Evolutionary conservation across 2,888 invertebrate genomes (phyloP), one percentile per base, ranked within the genome.

Genomic region (Drosophila acutilabella): DNA sequence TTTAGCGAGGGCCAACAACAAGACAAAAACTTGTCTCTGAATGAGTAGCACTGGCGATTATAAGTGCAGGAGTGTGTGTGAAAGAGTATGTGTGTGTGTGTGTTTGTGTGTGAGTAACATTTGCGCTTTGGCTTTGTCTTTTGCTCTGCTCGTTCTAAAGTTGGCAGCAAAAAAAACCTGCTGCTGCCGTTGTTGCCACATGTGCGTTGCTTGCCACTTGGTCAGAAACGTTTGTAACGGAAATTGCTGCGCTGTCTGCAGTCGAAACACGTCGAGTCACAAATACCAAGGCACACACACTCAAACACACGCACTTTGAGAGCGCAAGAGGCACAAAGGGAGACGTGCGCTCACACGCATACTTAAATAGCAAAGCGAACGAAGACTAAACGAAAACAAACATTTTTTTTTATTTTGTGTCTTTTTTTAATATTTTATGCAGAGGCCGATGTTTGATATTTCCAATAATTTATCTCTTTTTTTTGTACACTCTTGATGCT

Each of bases 141-240:
- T 52, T 11, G 36, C 14, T 57, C 20, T 38, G 26, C 23, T 41
- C 50, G 73, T 81, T 81, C 75, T 77, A 60, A 74, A 81, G 76
- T 81, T 71, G 75, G 78, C 66, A 71, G 75, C 65, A 48, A 41
- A 79, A 79, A 79, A 79, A 77, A 72, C 81, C 74, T 81, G 61
- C 54, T 48, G 62, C 54, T 13, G 38, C 33, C 23, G 60, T 40
- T 36, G 54, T 52, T 60, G 64, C 60, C 52, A 53, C 60, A 74
- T 74, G 57, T 72, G 67, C 66, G 74, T 53, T 47, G 65, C 60
- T 56, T 70, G 80, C 75, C 57, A 64, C 72, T 67, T 71, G 81
- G 79, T 77, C 83, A 81, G 81, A 76, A 36, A 36, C 36, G 36
- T 82, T 83, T 86, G 83, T 86, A 83, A 83, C 83, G 83, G 83